Percentiles rank a stretch among this genome's conserved stretches.
phyloP scores from a whole-genome alignment of 2,888 invertebrate species.

The Oxyscelio sp. region DNA sequence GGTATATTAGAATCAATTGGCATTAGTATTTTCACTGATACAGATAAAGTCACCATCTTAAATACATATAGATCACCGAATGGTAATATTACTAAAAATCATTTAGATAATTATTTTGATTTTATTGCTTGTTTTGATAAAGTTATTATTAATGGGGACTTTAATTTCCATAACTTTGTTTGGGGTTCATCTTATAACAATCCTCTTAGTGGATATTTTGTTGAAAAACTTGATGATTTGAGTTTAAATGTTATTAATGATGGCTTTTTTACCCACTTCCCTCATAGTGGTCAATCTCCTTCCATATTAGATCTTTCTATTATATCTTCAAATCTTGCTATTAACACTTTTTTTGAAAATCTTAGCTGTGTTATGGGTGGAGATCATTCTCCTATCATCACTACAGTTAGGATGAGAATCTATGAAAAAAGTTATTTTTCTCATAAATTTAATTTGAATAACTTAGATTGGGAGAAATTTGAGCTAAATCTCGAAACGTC shows the following conservation, averaged over 20 bases:
- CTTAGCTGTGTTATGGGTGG: background rate
- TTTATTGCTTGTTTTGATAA: background rate
- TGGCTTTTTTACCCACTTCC: background rate
- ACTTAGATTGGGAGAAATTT: no score
- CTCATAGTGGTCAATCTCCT: background rate
- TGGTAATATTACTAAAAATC: background rate
- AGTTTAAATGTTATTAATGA: slow-evolving; percentile 4
- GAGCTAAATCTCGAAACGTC: no score
- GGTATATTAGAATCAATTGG: slow-evolving; percentile 18
- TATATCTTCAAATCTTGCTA: background rate
- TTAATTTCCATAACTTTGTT: slow-evolving; percentile 1
- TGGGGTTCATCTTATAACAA: background rate
- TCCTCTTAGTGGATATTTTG: background rate
- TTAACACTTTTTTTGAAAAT: no score
- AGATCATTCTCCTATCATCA: background rate
- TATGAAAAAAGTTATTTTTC: no score
- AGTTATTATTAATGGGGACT: slow-evolving; percentile 24
- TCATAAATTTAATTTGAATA: background rate
- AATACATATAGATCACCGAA: slow-evolving; percentile 31
- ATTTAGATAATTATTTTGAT: slow-evolving; percentile 12
- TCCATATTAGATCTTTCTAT: slow-evolving; percentile 13
- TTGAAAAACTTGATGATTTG: background rate
- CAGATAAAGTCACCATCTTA: slow-evolving; percentile 6
- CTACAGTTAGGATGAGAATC: background rate
- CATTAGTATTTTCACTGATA: background rate